Evolutionary conservation across 2,888 invertebrate species (phyloP).

Genomic region (Sabatieria punctata): DNA sequence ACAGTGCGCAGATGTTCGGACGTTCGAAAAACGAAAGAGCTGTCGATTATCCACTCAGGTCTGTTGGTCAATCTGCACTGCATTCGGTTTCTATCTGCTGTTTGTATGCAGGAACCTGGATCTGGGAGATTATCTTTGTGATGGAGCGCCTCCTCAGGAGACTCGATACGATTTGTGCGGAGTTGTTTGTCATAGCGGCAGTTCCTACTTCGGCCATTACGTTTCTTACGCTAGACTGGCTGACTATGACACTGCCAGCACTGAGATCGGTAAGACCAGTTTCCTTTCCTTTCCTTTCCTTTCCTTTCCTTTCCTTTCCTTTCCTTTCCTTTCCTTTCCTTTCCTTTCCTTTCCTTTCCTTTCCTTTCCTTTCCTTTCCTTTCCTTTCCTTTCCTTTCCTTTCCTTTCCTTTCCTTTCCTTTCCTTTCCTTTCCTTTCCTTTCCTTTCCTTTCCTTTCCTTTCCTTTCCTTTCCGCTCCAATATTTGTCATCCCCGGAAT

Average conservation of each 20-base stretch:
- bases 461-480: too few species aligned
- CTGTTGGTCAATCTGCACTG: constrained; percentile 6
- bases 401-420: too few species aligned
- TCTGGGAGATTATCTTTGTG: constrained; percentile 30
- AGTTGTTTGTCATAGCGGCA: constrained; percentile 36
- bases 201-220: constrained; percentile 37
- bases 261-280: constrained; percentile 36
- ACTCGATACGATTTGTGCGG: constrained; percentile 39
- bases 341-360: too few species aligned
- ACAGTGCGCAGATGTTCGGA: constrained; percentile 18
- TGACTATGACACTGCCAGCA: constrained; percentile 27
- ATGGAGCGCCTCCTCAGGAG: constrained; percentile 19
- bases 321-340: too few species aligned
- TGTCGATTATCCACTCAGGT: constrained; percentile 26
- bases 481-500: too few species aligned
- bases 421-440: too few species aligned
- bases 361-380: too few species aligned
- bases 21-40: constrained; percentile 19
- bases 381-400: too few species aligned
- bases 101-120: constrained; percentile 33
- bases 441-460: too few species aligned
- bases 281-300: too few species aligned
- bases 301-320: too few species aligned
- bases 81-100: too few species aligned
- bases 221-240: constrained; percentile 36